Evolutionary conservation across 1,140 invertebrate genomes (phyloP), one percentile per base, ranked within the genome.

Genomic region (Drosophila willistoni): DNA sequence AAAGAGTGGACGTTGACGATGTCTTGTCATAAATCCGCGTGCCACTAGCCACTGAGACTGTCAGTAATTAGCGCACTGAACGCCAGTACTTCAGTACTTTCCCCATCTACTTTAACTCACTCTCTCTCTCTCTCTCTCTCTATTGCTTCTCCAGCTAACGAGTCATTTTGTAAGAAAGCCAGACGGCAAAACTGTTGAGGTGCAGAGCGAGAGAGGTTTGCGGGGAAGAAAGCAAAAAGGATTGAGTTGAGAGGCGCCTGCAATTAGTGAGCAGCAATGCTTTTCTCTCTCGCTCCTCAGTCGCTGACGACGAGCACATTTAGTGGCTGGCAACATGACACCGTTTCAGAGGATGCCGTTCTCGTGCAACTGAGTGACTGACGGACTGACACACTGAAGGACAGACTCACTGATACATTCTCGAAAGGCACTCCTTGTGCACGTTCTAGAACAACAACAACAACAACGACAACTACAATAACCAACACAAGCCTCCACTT

Each of bases 1-100:
- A 10, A 19, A 51, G 17, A 66, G 69, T 73, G 79, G 66, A 74
- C 59, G 73, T 71, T 77, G 79, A 78, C 66, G 74, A 78, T 70
- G 79, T 64, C 74, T 82, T 82, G 79, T 87, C 82, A 85, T 85
- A 85, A 85, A 85, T 87, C 82, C 83, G 71, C 81, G 79, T 68
- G 64, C 71, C 71, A 68, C 55, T 77, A 61, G 61, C 66, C 64
- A 64, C 66, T 65, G 81, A 77, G 66, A 67, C 77, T 85, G 77
- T 79, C 81, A 79, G 81, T 83, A 83, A 83, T 83, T 85, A 85
- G 81, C 81, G 79, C 81, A 70, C 74, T 82, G 82, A 78, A 81
- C 68, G 79, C 71, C 74, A 71, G 12, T 51, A 22, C 44, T 22
- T 51, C 44, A 17, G 14, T 17, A 17, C 17, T 17, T 55, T 51